Base-by-base conservation (phyloP, 37 sponge, comb jelly and placozoan genomes). In the Halisarca cf. caerulea region DNA sequence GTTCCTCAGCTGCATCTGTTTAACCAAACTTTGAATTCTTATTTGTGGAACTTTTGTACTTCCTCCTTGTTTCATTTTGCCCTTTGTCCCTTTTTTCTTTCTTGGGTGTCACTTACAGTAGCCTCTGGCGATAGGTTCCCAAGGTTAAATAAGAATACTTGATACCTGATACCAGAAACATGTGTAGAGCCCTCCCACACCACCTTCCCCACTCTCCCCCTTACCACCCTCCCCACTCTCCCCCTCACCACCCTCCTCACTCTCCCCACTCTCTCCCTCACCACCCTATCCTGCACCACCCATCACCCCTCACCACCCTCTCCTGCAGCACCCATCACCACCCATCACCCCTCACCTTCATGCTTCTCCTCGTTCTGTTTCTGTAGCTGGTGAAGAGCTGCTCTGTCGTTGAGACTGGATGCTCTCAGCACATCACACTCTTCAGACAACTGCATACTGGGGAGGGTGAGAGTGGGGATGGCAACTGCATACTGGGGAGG, bases 371-470 rank as follows among this genome's bases (percentile, higher is more conserved):
- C 42, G 40, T 20, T n/a, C 80, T 59, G 23, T 72, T 5, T 14
- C 33, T 8, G 14, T 34, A 28, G 32, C 69, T 68, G 34, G 17
- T 30, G 32, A 3, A 30, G 35, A 27, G 2, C 1, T 17, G 33
- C 35, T 34, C 28, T 68, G 69, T 68, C 34, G 17, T n/a, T 17
- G 33, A 68, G 17, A 4, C 30, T 34, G 74, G 71, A 75, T 69
- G 20, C 86, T 81, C 36, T 85, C 86, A 66, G 77, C 81, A 51
- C 15, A 45, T 34, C 70, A 84, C 79, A 38, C 80, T 30, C 80
- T 40, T 74, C 77, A 74, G 77, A 40, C 42, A 74, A 39, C 7
- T 40, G n/a, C 18, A 74, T 24, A 74, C 77, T 74, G 33, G 17
- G n/a, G n/a, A n/a, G n/a, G n/a, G n/a, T n/a, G n/a, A n/a, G n/a